Conservation (phyloP, 2,113 vertebrate species). For the Bos taurus region ARS-UCD2.0 NC_037338.1:104451001-104451500, state of each 20-base stretch:
- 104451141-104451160: not conserved
- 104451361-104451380: not conserved
- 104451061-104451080: accelerated
- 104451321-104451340: not conserved
- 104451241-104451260: accelerated
- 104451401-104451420: constrained; percentile 27
- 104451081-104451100: accelerated
- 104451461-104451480: not conserved
- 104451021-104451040: accelerated
- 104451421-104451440: not conserved
- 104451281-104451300: not conserved
- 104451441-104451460: not conserved
- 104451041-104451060: not conserved
- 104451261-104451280: accelerated
- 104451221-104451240: not conserved
- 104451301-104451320: constrained; percentile 50
- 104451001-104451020: not conserved
- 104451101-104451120: accelerated
- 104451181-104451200: not conserved
- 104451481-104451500: not conserved
- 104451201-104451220: not conserved
- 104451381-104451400: not conserved
- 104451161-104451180: not conserved
- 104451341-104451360: constrained; percentile 51
- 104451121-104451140: accelerated